Evolutionary conservation across 2,888 invertebrate species (phyloP), one percentile per base, ranked within the genome.

Genomic region (Aphelenchoides bicaudatus): DNA sequence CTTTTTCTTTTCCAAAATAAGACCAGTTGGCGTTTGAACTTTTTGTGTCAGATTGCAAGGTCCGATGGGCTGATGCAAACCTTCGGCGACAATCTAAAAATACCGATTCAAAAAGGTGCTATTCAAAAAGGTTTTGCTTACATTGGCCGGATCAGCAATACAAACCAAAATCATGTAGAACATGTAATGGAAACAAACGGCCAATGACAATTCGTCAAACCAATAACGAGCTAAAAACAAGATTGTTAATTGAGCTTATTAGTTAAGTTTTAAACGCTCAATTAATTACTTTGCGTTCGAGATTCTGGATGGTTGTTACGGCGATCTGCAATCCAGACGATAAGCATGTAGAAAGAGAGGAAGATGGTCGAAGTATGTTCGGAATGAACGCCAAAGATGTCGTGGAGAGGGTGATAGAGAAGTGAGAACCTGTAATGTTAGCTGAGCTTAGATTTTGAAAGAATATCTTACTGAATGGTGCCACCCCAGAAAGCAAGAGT

Each of bases 351-450:
- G 27, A 54, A 16, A 0, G 84, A 75, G 47, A 87, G 83, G 19
- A 88, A 80, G 29, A 86, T 79, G 78, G 87, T 85, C 73, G 86
- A 86, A 3, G 87, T 86, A 23, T 87, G 85, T 82, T 88, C 88
- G 0, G 87, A 84, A 79, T 88, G 88, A 31, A 89, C 65, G 29
- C 65, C 60, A 62, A 73, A 74, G 13, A 84, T 78, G 75, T 89
- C 88, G 77, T 88, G 88, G 0, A 88, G 82, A 0, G 87, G 86
- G 72, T 89, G 88, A 80, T 89, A 89, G 62, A 88, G 81, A 0
- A 86, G 85, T 13, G 87, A 79, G 78, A 89, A 88, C n/a, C n/a
- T n/a, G n/a, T n/a, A n/a, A n/a, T n/a, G n/a, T n/a, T n/a, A n/a
- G n/a, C n/a, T n/a, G n/a, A n/a, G n/a, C n/a, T n/a, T n/a, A n/a